Base-by-base conservation (phyloP, 2,113 vertebrate genomes). In the Petrocephalus zakoni region DNA sequence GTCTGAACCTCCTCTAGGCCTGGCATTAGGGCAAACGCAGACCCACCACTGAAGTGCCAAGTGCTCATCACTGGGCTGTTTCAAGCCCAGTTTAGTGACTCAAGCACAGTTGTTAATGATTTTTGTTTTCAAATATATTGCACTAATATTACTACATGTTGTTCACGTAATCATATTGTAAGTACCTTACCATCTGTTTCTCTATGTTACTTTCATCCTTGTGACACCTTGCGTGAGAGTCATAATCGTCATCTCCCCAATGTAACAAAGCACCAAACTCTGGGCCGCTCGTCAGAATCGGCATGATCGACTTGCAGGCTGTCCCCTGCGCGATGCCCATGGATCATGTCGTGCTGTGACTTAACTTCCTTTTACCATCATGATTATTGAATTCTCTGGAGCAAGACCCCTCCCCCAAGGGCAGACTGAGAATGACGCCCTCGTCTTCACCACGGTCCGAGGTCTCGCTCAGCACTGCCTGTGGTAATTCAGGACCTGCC, bases 111-210 rank as follows among this genome's bases (percentile, higher is more conserved):
- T 34, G 42, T 82, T 82, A 81, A 84, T 61, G n/a, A 34, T 86
- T 88, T 88, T 87, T 82, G 34, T 87, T 55, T 87, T 85, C 19
- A 49, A 15, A 78, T 55, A 89, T 82, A 87, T 89, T 89, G 85
- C 89, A 89, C 89, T 89, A 89, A 89, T 87, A 87, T 87, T 55
- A 87, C 85, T 86, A 56, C 82, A 78, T 78, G 21, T 86, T 72
- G 10, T 61, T 47, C 42, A 56, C 22, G 22, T 85, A 42, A n/a
- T 87, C 29, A 47, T 46, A 61, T 82, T 83, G 21, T 83, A 22
- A 58, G 34, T 85, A 86, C 51, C 78, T 82, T 49, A 53, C 87
- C 53, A 21, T 61, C 22, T 21, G 13, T 25, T 83, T 46, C 42
- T 85, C 17, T 4, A 47, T 82, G 56, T 85, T 51, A 84, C n/a